Conservation (phyloP, 2,888 invertebrate genomes). For the Troides helena region DNA sequence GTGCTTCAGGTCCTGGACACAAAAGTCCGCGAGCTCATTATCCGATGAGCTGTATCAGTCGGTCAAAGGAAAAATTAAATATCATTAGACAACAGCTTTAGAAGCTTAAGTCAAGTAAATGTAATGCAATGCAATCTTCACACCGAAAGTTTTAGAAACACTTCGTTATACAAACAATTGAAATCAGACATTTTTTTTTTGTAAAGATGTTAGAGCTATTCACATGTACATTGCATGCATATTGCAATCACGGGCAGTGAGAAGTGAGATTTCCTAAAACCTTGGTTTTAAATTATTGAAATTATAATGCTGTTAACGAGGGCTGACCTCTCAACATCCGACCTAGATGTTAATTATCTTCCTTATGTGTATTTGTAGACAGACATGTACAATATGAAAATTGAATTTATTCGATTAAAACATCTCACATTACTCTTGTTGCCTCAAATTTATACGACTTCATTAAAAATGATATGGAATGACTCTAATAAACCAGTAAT, state of each 20-base stretch:
- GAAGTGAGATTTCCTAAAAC: constrained; percentile 57
- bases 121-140: background rate
- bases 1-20: too few species aligned
- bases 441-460: too few species aligned
- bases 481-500: too few species aligned
- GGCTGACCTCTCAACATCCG: constrained; percentile 73
- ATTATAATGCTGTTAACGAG: constrained; percentile 68
- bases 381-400: background rate
- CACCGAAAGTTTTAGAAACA: too few species aligned
- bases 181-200: constrained; percentile 2
- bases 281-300: constrained; percentile 62
- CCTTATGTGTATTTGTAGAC: constrained; percentile 30
- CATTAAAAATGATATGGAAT: too few species aligned
- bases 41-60: too few species aligned
- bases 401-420: background rate
- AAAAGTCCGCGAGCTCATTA: too few species aligned
- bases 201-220: constrained; percentile 15
- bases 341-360: constrained; percentile 58
- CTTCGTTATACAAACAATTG: background rate
- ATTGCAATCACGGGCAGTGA: constrained; percentile 31
- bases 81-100: too few species aligned
- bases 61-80: too few species aligned
- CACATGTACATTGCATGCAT: constrained; percentile 2
- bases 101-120: constrained; percentile 2
- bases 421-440: background rate